These are phyloP conservation scores for Neoscelio sp. DNA, from an alignment of 2,888 invertebrate species.

Conservation along the genomic window DNA sequence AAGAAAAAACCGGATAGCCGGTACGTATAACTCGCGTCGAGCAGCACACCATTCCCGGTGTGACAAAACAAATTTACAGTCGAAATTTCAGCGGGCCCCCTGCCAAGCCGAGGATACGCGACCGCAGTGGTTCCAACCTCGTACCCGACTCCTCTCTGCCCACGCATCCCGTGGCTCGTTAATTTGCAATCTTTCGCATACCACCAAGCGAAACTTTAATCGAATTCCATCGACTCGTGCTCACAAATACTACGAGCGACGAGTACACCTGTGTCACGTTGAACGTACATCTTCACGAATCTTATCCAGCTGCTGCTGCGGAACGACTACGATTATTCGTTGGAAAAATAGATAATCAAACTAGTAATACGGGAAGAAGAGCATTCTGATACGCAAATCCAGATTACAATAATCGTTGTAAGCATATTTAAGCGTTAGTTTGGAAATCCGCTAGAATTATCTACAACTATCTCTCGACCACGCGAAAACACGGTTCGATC, in stretches of 20 bases:
- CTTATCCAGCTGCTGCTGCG: no score
- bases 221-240: conserved; percentile 65
- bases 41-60: conserved; percentile 73
- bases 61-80: conserved; percentile 76
- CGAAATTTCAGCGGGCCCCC: conserved; percentile 71
- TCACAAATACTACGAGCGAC: conserved; percentile 11
- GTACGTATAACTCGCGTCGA: conserved; percentile 67
- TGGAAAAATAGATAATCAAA: no score
- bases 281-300: conserved; percentile 37
- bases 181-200: conserved; percentile 68
- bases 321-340: no score
- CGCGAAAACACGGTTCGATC: no score
- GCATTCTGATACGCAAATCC: no score
- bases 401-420: no score
- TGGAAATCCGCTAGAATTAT: no score
- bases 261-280: conserved; percentile 29
- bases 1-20: conserved; percentile 14
- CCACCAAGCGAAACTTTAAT: conserved; percentile 62
- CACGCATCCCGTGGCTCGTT: conserved; percentile 61
- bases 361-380: no score
- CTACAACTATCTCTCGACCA: no score
- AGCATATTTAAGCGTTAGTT: no score
- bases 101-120: conserved; percentile 61
- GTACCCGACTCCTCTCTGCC: conserved; percentile 53
- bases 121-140: conserved; percentile 27